Evolutionary conservation across 92 coral and sea anemone species (phyloP).

Genomic region (Paragorgia papillata): DNA sequence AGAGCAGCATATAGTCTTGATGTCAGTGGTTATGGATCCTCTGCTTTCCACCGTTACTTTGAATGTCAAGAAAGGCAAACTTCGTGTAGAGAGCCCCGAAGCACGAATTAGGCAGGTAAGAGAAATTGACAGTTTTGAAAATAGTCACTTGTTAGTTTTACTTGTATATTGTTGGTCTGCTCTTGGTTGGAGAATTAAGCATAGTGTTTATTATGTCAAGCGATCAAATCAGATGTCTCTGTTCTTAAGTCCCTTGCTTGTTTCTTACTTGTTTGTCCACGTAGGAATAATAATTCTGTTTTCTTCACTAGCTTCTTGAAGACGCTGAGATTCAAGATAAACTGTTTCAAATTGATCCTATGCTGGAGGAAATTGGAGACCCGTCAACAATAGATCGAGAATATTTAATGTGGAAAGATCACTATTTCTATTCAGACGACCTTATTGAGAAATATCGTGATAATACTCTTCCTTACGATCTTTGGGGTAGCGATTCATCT

Average conservation of each 20-base stretch:
- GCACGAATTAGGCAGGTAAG: constrained; percentile 94
- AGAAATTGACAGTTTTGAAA: neutral
- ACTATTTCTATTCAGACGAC: constrained; percentile 41
- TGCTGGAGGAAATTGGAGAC: constrained; percentile 43
- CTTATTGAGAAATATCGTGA: constrained; percentile 48
- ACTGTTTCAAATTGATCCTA: constrained; percentile 34
- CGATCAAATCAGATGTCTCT: constrained; percentile 2
- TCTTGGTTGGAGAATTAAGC: neutral
- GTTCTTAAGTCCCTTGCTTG: neutral
- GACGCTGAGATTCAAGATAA: constrained; percentile 45
- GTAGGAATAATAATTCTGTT: neutral
- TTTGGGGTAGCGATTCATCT: constrained; percentile 43
- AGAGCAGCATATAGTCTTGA: constrained; percentile 5
- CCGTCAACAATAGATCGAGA: constrained; percentile 40
- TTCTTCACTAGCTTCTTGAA: constrained; percentile 36
- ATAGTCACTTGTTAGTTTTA: too few species aligned
- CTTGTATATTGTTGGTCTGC: neutral
- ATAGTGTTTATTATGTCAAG: neutral
- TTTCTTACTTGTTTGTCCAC: neutral
- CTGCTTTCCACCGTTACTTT: constrained; percentile 95
- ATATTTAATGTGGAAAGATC: constrained; percentile 45
- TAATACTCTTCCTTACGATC: constrained; percentile 43
- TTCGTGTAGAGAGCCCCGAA: constrained; percentile 83
- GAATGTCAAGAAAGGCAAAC: constrained; percentile 87
- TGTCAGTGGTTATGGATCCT: constrained; percentile 92